Conservation (phyloP, 1,140 invertebrate genomes). For the Argopecten irradians region DNA sequence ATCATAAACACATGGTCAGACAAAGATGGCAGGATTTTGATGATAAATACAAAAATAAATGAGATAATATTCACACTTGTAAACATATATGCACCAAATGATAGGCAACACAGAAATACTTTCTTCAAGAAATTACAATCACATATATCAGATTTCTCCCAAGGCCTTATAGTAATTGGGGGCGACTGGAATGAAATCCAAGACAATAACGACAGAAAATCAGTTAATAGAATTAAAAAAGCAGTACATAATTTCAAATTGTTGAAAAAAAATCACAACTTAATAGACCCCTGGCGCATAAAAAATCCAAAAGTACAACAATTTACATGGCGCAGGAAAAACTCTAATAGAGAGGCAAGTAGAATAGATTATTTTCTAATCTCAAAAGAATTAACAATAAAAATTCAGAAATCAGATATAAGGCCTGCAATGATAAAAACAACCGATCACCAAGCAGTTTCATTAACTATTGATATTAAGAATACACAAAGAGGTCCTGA, state of each 20-base stretch:
- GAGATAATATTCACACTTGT: too few relatives aligned
- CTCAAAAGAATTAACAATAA: background rate
- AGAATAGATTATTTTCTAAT: constrained; percentile 25
- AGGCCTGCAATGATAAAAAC: background rate
- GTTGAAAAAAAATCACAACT: background rate
- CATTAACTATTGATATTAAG: too few relatives aligned
- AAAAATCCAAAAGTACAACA: background rate
- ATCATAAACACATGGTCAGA: too few relatives aligned
- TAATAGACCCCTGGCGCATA: background rate
- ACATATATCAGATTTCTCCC: background rate
- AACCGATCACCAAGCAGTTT: constrained; percentile 11
- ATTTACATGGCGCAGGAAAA: background rate
- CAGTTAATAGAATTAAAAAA: background rate
- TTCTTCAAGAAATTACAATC: background rate
- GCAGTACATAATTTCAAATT: background rate
- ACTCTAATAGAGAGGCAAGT: background rate
- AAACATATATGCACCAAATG: too few relatives aligned
- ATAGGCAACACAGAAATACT: background rate
- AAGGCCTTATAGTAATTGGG: background rate
- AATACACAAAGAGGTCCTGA: too few relatives aligned
- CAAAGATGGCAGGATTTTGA: too few relatives aligned
- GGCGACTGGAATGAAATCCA: constrained; percentile 26
- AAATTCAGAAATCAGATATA: constrained; percentile 3
- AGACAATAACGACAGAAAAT: background rate
- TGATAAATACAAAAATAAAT: too few relatives aligned